Evolutionary conservation across 2,113 vertebrate genomes (phyloP).

Genomic region (Euleptes europaea): DNA sequence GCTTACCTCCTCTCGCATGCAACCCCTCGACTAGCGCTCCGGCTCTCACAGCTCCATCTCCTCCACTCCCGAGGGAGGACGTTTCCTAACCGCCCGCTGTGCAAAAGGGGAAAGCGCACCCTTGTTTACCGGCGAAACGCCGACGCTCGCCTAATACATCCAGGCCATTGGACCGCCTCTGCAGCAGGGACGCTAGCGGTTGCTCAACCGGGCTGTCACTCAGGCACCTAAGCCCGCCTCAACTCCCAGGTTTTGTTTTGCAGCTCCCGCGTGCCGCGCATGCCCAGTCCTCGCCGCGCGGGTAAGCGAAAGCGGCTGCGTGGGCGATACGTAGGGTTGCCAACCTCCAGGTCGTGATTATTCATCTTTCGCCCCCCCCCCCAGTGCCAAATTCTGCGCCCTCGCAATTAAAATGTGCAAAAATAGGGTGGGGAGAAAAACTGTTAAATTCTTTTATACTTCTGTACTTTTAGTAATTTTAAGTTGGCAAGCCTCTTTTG

Average conservation of each 20-base stretch:
- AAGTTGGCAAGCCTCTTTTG: no score
- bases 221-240: background rate
- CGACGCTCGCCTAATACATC: background rate
- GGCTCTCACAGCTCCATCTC: background rate
- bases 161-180: background rate
- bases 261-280: background rate
- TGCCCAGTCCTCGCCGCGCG: background rate
- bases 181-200: background rate
- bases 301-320: background rate
- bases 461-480: no score
- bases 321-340: background rate
- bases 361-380: no score
- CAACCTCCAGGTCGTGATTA: no score
- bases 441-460: no score
- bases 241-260: background rate
- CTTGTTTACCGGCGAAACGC: no score
- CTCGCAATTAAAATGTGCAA: no score
- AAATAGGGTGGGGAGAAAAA: no score
- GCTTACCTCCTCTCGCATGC: background rate
- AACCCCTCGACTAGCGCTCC: background rate
- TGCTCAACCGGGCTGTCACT: background rate
- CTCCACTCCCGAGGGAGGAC: background rate
- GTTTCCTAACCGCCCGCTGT: background rate
- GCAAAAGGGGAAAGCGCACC: no score
- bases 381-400: no score